phyloP scores from a whole-genome alignment of 2,113 vertebrate genomes.

The Myotis brandtii region DNA sequence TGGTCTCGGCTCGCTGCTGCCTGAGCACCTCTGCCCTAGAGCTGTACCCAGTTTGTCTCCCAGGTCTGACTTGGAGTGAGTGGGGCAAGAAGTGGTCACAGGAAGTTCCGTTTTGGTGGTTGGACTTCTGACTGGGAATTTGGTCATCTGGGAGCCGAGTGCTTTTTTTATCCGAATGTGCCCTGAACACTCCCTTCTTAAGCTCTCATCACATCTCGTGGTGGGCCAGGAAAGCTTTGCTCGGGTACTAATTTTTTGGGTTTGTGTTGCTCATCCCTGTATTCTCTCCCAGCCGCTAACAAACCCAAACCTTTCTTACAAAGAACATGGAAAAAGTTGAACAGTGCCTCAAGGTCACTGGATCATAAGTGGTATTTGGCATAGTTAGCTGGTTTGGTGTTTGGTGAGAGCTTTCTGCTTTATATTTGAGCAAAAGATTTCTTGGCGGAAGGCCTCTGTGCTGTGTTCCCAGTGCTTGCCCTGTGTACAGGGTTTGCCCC shows the following conservation, averaged over 20 bases:
- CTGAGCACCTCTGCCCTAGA: neutral
- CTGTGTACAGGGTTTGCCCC: slow-evolving; percentile 26
- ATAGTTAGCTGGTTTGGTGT: slow-evolving; percentile 47
- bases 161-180: neutral
- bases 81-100: neutral
- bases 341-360: slow-evolving; percentile 63
- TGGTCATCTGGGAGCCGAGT: neutral
- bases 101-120: neutral
- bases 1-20: neutral
- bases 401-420: slow-evolving; percentile 65
- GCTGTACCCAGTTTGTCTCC: neutral
- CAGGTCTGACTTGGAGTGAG: neutral
- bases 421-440: slow-evolving; percentile 60
- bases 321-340: slow-evolving; percentile 17
- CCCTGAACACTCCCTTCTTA: neutral
- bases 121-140: neutral
- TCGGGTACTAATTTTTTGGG: neutral
- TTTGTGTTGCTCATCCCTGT: neutral
- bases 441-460: slow-evolving; percentile 39
- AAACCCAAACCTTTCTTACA: neutral
- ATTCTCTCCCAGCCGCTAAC: rapidly evolving
- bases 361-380: slow-evolving; percentile 58
- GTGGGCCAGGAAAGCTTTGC: neutral
- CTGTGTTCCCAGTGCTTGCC: slow-evolving; percentile 8
- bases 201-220: neutral